Percentiles rank a stretch among this genome's conserved stretches.
Evolutionary conservation across 1,140 invertebrate species (phyloP).

Genomic region (Pemphigus obesinymphae): DNA sequence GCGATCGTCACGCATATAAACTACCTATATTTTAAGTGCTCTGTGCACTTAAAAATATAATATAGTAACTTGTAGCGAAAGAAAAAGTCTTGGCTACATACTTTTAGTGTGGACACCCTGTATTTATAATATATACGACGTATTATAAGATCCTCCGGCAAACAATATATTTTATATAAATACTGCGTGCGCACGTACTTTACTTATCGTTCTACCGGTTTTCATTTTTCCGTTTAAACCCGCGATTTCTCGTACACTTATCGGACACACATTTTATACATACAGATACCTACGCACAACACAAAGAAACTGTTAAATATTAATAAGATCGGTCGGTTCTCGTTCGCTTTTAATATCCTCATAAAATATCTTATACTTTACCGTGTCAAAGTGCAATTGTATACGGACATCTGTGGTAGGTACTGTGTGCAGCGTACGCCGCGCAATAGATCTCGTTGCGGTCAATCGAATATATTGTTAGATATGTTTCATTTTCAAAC

Average conservation of each 20-base stretch:
- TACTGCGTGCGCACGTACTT: not conserved
- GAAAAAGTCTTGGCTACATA: too few species aligned
- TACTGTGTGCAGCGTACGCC: too few species aligned
- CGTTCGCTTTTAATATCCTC: not conserved
- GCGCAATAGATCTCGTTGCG: not conserved
- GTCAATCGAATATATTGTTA: not conserved
- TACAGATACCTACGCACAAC: not conserved
- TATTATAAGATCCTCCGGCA: not conserved
- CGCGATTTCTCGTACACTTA: not conserved
- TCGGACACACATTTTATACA: too few species aligned
- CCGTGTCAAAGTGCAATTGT: not conserved
- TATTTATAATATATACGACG: not conserved
- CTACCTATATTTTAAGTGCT: too few species aligned
- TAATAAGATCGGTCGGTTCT: not conserved
- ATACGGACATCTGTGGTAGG: not conserved
- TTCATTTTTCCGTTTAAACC: not conserved
- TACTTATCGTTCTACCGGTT: not conserved
- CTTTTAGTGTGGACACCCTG: too few species aligned
- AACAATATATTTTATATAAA: not conserved
- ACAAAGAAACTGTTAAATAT: conserved; percentile 35
- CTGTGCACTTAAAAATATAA: too few species aligned
- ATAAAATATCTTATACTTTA: conserved; percentile 17
- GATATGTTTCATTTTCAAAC: too few species aligned
- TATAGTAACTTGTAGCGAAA: too few species aligned
- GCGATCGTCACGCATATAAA: too few species aligned